Evolutionary conservation across 2,888 invertebrate genomes (phyloP).

Genomic region (Exocentrus adspersus): DNA sequence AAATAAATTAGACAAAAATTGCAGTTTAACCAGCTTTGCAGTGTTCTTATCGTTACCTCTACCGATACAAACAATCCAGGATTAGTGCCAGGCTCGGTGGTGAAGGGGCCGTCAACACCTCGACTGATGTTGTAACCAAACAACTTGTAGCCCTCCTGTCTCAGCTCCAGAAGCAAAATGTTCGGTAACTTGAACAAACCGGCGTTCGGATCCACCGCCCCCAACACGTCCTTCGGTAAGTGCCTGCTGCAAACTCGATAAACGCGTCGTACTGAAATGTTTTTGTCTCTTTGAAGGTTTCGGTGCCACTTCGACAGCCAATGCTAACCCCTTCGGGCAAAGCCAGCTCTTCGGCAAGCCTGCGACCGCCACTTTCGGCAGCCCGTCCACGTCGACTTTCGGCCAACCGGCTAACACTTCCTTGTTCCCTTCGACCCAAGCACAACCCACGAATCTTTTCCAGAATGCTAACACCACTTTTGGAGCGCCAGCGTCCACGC

Average conservation of each 20-base stretch:
- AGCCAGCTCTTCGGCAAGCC: conserved; percentile 65
- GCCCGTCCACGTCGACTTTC: conserved; percentile 72
- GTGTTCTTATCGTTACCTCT: no score
- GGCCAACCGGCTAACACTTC: conserved; percentile 66
- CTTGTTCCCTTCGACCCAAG: conserved; percentile 69
- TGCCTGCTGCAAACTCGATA: conserved; percentile 24
- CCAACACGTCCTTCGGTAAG: conserved; percentile 62
- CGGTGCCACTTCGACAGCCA: conserved; percentile 45
- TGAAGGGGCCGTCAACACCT: no score
- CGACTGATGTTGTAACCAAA: not conserved
- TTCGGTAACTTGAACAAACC: conserved; percentile 54
- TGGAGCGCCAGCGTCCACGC: conserved; percentile 70
- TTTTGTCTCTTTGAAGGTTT: conserved; percentile 45
- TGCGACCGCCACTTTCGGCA: conserved; percentile 73
- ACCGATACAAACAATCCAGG: no score
- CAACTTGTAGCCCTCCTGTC: not conserved
- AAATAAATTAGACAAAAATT: no score
- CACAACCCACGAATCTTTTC: conserved; percentile 69
- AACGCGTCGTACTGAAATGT: conserved; percentile 3
- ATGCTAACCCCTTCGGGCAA: conserved; percentile 56
- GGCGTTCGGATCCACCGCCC: conserved; percentile 53
- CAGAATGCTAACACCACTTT: conserved; percentile 74
- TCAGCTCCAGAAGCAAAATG: conserved; percentile 43
- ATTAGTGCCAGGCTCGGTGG: no score
- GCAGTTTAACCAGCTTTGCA: no score